Evolutionary conservation across 2,113 vertebrate genomes (phyloP).

Genomic region (Holacanthus passer): DNA sequence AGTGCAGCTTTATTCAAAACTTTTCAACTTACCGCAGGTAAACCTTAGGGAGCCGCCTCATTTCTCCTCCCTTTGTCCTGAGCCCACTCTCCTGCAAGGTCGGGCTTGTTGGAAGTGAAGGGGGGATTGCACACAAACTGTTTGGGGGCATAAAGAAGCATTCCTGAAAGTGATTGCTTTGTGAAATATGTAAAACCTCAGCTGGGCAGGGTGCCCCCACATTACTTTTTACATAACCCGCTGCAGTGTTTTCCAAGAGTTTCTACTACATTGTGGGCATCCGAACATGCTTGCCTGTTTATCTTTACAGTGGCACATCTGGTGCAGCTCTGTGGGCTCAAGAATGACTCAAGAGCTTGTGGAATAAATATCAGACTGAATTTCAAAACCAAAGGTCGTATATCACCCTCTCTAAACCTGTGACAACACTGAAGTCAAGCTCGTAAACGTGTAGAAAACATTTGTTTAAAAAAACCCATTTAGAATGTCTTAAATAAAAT

Average conservation of each 20-base stretch:
- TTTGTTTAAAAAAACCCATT: not conserved
- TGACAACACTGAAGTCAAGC: not conserved
- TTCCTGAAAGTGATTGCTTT: slow-evolving; percentile 66
- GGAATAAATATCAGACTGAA: not conserved
- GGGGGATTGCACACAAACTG: slow-evolving; percentile 42
- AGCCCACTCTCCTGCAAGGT: slow-evolving; percentile 64
- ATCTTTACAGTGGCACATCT: not conserved
- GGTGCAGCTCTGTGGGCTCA: not conserved
- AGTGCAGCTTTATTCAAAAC: slow-evolving; percentile 54
- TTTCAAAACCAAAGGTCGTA: not conserved
- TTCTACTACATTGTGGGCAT: slow-evolving; percentile 26
- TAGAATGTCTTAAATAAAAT: not conserved
- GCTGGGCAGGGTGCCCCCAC: not conserved
- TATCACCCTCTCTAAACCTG: not conserved
- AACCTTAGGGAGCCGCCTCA: slow-evolving; percentile 54
- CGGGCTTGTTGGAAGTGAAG: slow-evolving; percentile 65
- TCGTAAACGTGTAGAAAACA: not conserved
- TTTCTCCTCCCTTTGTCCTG: slow-evolving; percentile 64
- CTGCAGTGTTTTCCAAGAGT: not conserved
- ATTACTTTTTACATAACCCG: slow-evolving; percentile 9
- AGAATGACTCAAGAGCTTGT: not conserved
- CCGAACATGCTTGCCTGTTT: not conserved
- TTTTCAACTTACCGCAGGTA: slow-evolving; percentile 59
- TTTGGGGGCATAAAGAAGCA: slow-evolving; percentile 54
- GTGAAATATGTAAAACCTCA: slow-evolving; percentile 64